Conservation (phyloP, 2,888 invertebrate species). For the Nebria salina region DNA sequence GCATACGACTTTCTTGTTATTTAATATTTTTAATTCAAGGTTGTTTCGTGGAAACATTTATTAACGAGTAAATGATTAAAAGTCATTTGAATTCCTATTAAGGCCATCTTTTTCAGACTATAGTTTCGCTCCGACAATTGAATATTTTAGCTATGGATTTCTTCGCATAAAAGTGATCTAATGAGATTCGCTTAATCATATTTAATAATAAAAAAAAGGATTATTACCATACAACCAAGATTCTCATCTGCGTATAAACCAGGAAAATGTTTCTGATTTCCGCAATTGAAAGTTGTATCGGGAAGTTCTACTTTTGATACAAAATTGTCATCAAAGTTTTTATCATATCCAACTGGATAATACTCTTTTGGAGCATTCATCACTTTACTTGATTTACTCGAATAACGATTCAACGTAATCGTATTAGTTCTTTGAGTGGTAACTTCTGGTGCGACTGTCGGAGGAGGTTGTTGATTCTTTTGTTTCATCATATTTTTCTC, state of each 20-base stretch:
- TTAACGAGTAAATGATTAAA: too few relatives aligned
- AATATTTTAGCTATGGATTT: too few relatives aligned
- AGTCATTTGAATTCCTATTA: too few relatives aligned
- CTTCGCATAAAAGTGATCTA: too few relatives aligned
- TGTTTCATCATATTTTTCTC: conserved; percentile 76
- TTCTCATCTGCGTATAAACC: conserved; percentile 89
- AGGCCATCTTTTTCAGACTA: too few relatives aligned
- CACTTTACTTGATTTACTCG: conserved; percentile 68
- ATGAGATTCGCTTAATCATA: too few relatives aligned
- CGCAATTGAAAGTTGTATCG: conserved; percentile 84
- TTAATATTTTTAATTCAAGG: too few relatives aligned
- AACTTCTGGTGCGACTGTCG: conserved; percentile 62
- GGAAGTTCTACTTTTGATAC: conserved; percentile 85
- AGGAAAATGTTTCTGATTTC: conserved; percentile 90
- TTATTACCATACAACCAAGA: conserved; percentile 87
- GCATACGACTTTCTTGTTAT: too few relatives aligned
- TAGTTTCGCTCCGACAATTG: too few relatives aligned
- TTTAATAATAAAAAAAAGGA: background rate
- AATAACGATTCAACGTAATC: conserved; percentile 61
- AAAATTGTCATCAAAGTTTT: conserved; percentile 90
- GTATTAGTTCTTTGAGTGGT: conserved; percentile 63
- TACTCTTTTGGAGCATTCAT: conserved; percentile 92
- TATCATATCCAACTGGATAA: conserved; percentile 88
- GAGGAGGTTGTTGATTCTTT: conserved; percentile 55
- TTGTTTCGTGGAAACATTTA: too few relatives aligned